Evolutionary conservation across 2,797 vertebrate genomes (phyloP).

Genomic region (Melanogrammus aeglefinus): DNA sequence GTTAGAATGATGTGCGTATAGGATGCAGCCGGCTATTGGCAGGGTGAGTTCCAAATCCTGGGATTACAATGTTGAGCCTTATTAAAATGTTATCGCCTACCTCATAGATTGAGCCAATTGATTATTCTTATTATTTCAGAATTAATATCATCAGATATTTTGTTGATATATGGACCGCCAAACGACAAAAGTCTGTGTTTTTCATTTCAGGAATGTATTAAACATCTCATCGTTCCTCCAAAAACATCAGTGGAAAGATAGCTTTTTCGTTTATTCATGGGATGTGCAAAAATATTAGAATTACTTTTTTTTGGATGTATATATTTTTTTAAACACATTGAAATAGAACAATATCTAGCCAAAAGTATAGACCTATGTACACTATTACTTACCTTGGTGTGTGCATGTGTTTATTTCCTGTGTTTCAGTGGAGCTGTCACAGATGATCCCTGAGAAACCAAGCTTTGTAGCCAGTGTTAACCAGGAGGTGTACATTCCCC

Average conservation of each 20-base stretch:
- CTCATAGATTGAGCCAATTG: background rate
- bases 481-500: conserved; percentile 73
- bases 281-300: background rate
- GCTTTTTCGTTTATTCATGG: background rate
- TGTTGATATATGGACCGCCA: too few species aligned
- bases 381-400: background rate
- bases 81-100: background rate
- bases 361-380: background rate
- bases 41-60: background rate
- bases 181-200: too few species aligned
- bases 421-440: conserved; percentile 79
- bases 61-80: background rate
- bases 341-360: background rate
- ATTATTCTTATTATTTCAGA: background rate
- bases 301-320: background rate
- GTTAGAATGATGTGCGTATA: background rate
- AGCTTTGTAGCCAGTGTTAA: conserved; percentile 80
- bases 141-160: too few species aligned
- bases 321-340: background rate
- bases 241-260: background rate
- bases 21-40: background rate
- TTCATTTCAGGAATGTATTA: too few species aligned
- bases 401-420: background rate
- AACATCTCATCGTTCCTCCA: background rate
- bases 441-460: conserved; percentile 66